Evolutionary conservation across 2,797 vertebrate genomes (phyloP).

Genomic region (Hippoglossus hippoglossus): DNA sequence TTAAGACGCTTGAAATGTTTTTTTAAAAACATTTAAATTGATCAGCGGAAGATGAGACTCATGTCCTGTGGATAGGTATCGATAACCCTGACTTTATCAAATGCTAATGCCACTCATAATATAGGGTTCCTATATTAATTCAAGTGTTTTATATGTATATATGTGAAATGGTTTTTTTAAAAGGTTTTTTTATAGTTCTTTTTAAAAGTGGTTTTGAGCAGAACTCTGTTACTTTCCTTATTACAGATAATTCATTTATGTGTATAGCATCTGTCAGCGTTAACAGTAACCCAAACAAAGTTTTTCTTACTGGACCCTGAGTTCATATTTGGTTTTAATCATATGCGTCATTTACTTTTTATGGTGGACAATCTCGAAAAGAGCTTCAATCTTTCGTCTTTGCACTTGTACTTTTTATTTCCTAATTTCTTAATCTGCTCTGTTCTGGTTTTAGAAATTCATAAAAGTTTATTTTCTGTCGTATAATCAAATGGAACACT

Average conservation of each 20-base stretch:
- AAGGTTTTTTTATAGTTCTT: constrained; percentile 4
- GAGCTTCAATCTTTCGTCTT: constrained; percentile 37
- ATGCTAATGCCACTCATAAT: constrained; percentile 3
- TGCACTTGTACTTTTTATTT: constrained; percentile 49
- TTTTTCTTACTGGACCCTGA: constrained; percentile 9
- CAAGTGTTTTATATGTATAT: constrained; percentile 44
- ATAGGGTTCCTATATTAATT: constrained; percentile 18
- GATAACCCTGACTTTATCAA: constrained; percentile 18
- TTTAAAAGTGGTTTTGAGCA: constrained; percentile 20
- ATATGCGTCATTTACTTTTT: constrained; percentile 49
- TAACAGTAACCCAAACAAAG: constrained; percentile 39
- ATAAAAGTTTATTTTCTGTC: constrained; percentile 49
- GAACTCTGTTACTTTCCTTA: constrained; percentile 9
- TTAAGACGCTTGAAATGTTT: constrained; percentile 16
- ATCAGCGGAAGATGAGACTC: constrained; percentile 1
- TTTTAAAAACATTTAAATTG: constrained; percentile 6
- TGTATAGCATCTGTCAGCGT: constrained; percentile 30
- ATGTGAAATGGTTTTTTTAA: constrained; percentile 6
- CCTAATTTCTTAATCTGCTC: constrained; percentile 45
- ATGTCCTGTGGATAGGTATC: constrained; percentile 20
- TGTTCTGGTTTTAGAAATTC: constrained; percentile 32
- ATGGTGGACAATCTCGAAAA: constrained; percentile 32
- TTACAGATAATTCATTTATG: constrained; percentile 18
- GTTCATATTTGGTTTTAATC: constrained; percentile 52
- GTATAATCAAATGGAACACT: constrained; percentile 41